Evolutionary conservation across 2,113 vertebrate genomes (phyloP), one percentile per base, ranked within the genome.

Genomic region (Zeus faber): DNA sequence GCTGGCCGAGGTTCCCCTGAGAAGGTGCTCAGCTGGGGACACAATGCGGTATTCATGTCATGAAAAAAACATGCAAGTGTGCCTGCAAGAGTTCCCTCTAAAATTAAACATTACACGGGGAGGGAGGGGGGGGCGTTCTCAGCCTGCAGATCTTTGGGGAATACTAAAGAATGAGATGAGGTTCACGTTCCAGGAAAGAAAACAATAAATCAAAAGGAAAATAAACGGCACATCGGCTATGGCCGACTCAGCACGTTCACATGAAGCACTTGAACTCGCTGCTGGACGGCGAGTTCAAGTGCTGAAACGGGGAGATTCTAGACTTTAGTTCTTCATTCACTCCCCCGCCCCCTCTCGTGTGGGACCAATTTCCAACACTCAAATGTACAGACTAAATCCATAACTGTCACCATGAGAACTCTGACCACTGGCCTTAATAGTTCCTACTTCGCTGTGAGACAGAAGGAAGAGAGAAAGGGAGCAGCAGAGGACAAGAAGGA

Each of bases 1-100:
- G 81, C 88, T 91, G 18, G 90, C 79, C 0, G 93, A 90, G 0
- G 91, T 82, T 1, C 90, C 91, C 76, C 93, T 88, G 70, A 95
- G 66, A 35, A 95, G 80, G 65, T 95, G 93, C 16, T 97, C 94
- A 84, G 84, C 57, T 85, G 54, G 78, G 76, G 76, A 60, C 0
- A 39, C 50, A 65, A 60, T 6, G 54, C 3, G 11, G 24, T 1
- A 31, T 50, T 48, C 33, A 50, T 5, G 8, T 14, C 48, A 33
- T 27, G n/a, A n/a, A n/a, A n/a, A 20, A 11, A 31, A 40, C 67
- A 16, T 22, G 25, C 45, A 44, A 11, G 21, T 23, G 18, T 45
- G 18, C 3, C 49, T 27, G 33, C 1, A 3, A 66, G 54, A 27
- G 44, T 48, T 70, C 43, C 54, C 47, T 48, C 48, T 71, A 60